A percentile compares a stretch with the other conserved stretches of the same genome.
These are phyloP conservation scores for Trissolcus japonicus DNA, from an alignment of 2,888 invertebrate species.

Conservation along the genomic window DNA sequence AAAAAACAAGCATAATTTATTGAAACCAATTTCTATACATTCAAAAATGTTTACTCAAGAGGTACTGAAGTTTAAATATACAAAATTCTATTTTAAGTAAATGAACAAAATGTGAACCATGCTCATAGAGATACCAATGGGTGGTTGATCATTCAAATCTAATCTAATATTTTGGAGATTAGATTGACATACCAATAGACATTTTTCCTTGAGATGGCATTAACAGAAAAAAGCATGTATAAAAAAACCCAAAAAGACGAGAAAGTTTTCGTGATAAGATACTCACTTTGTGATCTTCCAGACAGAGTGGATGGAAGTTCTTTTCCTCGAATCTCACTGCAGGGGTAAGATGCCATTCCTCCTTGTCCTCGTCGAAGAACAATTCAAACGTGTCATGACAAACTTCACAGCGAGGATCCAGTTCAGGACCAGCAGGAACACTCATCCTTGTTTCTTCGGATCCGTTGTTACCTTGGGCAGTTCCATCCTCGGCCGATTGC, in stretches of 20 bases:
- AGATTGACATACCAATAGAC: constrained; percentile 50
- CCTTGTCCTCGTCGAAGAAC: constrained; percentile 97
- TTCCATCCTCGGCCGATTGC: constrained; percentile 79
- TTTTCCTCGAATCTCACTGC: constrained; percentile 86
- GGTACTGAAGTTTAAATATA: too few species aligned
- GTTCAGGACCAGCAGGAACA: constrained; percentile 84
- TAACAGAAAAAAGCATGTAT: constrained; percentile 29
- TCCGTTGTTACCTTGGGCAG: constrained; percentile 78
- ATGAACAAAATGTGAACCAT: too few species aligned
- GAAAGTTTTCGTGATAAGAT: neutral
- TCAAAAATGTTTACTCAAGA: too few species aligned
- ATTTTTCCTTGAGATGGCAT: constrained; percentile 52
- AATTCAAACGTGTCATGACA: constrained; percentile 96
- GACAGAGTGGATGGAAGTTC: constrained; percentile 93
- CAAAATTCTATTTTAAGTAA: too few species aligned
- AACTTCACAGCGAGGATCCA: constrained; percentile 86
- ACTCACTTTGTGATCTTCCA: constrained; percentile 88
- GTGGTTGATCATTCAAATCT: neutral
- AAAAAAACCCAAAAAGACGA: neutral
- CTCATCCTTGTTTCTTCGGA: constrained; percentile 82
- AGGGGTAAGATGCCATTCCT: constrained; percentile 96
- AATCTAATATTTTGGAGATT: constrained; percentile 3
- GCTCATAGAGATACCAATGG: too few species aligned
- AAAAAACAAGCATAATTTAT: too few species aligned
- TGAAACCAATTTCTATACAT: too few species aligned